Conservation (phyloP, 2,888 invertebrate species). For the Drymonia ruficornis region DNA sequence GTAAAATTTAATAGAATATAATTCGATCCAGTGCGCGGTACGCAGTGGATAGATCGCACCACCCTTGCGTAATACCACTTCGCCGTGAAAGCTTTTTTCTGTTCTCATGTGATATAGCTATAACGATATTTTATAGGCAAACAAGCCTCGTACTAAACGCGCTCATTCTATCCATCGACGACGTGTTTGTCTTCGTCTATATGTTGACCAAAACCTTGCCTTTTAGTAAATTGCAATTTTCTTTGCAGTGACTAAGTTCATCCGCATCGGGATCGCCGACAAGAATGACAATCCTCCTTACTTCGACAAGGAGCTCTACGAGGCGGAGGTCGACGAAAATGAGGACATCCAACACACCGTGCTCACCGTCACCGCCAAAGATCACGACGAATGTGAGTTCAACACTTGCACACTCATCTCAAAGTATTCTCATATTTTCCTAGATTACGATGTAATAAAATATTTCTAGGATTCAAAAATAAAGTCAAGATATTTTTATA, state of each 20-base stretch:
- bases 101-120: slow-evolving; percentile 37
- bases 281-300: slow-evolving; percentile 99
- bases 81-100: slow-evolving; percentile 47
- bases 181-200: background rate
- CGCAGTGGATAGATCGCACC: background rate
- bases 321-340: slow-evolving; percentile 99
- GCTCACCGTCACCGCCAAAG: slow-evolving; percentile 99
- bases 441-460: too few relatives aligned
- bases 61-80: slow-evolving; percentile 25
- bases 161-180: background rate
- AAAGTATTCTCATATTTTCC: too few relatives aligned
- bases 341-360: slow-evolving; percentile 98
- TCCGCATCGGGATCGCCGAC: slow-evolving; percentile 99
- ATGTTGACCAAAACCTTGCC: background rate
- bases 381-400: slow-evolving; percentile 99
- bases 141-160: slow-evolving; percentile 17
- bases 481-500: too few relatives aligned
- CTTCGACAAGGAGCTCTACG: slow-evolving; percentile 98
- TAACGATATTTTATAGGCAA: slow-evolving; percentile 32
- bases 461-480: too few relatives aligned
- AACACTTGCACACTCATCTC: slow-evolving; percentile 24
- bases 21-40: background rate
- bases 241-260: slow-evolving; percentile 98
- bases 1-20: slow-evolving; percentile 21
- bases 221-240: slow-evolving; percentile 41